Conservation (phyloP, 2,797 vertebrate genomes). For the Clarias fuscus region DNA sequence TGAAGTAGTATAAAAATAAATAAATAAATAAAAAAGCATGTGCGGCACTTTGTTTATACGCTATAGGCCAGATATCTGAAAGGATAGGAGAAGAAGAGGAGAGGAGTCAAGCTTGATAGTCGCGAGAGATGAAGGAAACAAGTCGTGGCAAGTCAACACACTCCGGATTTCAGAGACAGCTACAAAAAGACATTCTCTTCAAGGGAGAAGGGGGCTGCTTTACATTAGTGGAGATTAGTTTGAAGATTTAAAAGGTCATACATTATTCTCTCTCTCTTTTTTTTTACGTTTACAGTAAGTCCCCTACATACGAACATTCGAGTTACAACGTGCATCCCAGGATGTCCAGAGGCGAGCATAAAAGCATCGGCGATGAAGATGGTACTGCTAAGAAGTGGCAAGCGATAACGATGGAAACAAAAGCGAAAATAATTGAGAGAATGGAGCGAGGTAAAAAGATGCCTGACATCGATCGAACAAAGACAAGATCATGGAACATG, state of each 20-base stretch:
- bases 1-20: slow-evolving; percentile 15
- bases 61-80: slow-evolving; percentile 42
- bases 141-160: slow-evolving; percentile 67
- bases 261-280: too few species aligned
- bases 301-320: too few species aligned
- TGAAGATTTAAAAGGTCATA: not conserved
- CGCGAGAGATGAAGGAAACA: slow-evolving; percentile 35
- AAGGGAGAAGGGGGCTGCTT: slow-evolving; percentile 36
- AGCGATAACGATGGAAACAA: too few species aligned
- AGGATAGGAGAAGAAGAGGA: slow-evolving; percentile 26
- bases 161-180: slow-evolving; percentile 57
- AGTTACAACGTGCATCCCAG: too few species aligned
- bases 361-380: too few species aligned
- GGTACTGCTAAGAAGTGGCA: too few species aligned
- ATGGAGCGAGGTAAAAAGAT: too few species aligned
- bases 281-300: too few species aligned
- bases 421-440: too few species aligned
- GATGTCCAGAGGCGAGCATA: too few species aligned
- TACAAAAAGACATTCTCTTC: slow-evolving; percentile 44
- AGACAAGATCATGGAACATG: too few species aligned
- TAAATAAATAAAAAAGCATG: not conserved
- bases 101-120: slow-evolving; percentile 5
- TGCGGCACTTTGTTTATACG: slow-evolving; percentile 39
- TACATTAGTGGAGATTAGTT: slow-evolving; percentile 35
- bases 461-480: too few species aligned